phyloP scores from a whole-genome alignment of 2,797 vertebrate genomes.

The Pyrocephalus nanus region DNA sequence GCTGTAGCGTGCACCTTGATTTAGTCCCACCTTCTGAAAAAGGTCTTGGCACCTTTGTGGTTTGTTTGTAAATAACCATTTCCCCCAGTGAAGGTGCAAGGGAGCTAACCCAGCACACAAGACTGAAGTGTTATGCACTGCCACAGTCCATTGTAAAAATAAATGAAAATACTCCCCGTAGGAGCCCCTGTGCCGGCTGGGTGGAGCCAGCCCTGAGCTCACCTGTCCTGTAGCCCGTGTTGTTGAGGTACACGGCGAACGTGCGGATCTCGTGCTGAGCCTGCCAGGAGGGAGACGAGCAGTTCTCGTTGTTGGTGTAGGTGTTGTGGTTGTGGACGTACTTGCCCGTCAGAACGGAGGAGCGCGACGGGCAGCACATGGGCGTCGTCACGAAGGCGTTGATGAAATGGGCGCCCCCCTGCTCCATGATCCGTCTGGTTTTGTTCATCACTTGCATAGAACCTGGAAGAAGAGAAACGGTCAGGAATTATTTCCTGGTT shows the following conservation, averaged over 20 bases:
- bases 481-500: background rate
- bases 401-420: slow-evolving; percentile 92
- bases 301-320: slow-evolving; percentile 98
- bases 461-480: slow-evolving; percentile 70
- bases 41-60: background rate
- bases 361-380: slow-evolving; percentile 97
- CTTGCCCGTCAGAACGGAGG: slow-evolving; percentile 94
- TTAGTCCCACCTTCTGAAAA: background rate
- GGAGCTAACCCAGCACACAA: background rate
- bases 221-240: slow-evolving; percentile 96
- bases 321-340: slow-evolving; percentile 98
- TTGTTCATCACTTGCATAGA: slow-evolving; percentile 92
- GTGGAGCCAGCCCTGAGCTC: background rate
- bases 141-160: background rate
- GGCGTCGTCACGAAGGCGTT: slow-evolving; percentile 97
- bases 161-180: background rate
- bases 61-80: background rate
- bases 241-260: slow-evolving; percentile 93
- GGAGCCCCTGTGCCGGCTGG: background rate
- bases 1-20: background rate
- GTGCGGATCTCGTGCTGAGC: slow-evolving; percentile 89
- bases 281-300: slow-evolving; percentile 95
- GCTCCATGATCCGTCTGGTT: slow-evolving; percentile 82
- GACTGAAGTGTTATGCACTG: background rate
- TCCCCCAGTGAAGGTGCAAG: background rate